Evolutionary conservation across 1,140 invertebrate species (phyloP), one percentile per base, ranked within the genome.

Genomic region (Potamilus streckersoni): DNA sequence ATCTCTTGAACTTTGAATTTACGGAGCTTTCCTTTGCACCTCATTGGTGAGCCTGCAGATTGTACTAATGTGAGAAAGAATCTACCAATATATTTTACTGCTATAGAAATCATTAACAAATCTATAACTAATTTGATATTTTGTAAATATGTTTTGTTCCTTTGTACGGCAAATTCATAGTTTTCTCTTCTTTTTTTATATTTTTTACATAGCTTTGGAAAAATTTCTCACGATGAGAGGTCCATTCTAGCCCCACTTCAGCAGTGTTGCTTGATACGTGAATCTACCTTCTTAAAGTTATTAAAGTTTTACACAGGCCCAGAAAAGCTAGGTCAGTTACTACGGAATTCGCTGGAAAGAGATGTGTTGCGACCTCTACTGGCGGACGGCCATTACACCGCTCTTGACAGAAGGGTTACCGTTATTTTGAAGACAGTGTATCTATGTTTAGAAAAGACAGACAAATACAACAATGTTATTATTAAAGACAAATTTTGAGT

Each of bases 211-310:
- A 76, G 74, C 55, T 76, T 76, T 38, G 74, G 74, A 20, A 55
- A 70, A 27, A 61, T 71, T 62, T 68, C 69, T 5, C 72, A 72
- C 15, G 74, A 76, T 56, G 74, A 69, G 20, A 76, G 71, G 74
- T 76, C 69, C 16, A 76, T 76, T 20, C 58, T 76, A 66, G 74
- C 74, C 13, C 74, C 74, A 23, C 55, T 76, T 58, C 19, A n/a
- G 5, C 74, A 76, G 38, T 76, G 74, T 55, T 76, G 74, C 66
- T 12, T 72, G n/a, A 76, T 76, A 23, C 69, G 74, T 11, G 72
- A 76, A 60, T 71, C 69, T 14, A 76, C 74, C 13, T 66, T 76
- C 8, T 16, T 76, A 16, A 76, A 76, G 31, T 76, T 71, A 38
- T 6, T 76, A 0, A 71, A 71, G 57, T 38, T 76, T 17, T 76